Evolutionary conservation across 2,797 vertebrate genomes (phyloP), one percentile per base, ranked within the genome.

Genomic region (Sebastes nivosus): DNA sequence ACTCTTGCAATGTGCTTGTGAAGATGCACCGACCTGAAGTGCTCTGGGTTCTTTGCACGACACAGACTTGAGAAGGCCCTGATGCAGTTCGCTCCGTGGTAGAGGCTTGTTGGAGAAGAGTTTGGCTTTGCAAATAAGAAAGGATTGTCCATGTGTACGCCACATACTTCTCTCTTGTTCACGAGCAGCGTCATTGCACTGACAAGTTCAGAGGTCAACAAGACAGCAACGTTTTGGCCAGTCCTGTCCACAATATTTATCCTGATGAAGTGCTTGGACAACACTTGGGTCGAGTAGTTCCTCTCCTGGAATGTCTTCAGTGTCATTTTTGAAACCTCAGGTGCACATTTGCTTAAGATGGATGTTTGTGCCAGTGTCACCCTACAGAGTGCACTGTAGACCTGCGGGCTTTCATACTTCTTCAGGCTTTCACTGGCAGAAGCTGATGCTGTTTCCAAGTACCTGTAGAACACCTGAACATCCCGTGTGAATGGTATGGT

Each of bases 81-180:
- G 71, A 92, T 67, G 67, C 87, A 91, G 46, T 30, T 12, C 12
- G n/a, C 25, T 60, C 77, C 85, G 0, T 46, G 46, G 75, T 55
- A 81, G 67, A 65, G 12, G 60, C 86, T 88, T 1, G 64, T 69
- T 0, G 42, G 10, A 4, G 61, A 81, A 32, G 27, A 55, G 20
- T 89, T 52, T 0, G 93, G 88, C 74, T 72, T 89, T n/a, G 88
- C 90, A 55, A 94, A 94, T 36, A 94, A 16, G 72, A 83, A 92
- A 4, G 81, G 80, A 25, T 93, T 94, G 32, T 71, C 74, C 5
- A 18, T 1, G 29, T 89, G 85, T 1, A 93, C 72, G 0, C 80
- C 70, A 12, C 91, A 93, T 1, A 20, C 32, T 4, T 11, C 1
- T 30, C 92, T 89, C 58, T 89, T 93, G 32, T 50, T 81, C 4